Conservation (phyloP, 2,113 vertebrate species). For the Speoplatyrhinus poulsoni region DNA sequence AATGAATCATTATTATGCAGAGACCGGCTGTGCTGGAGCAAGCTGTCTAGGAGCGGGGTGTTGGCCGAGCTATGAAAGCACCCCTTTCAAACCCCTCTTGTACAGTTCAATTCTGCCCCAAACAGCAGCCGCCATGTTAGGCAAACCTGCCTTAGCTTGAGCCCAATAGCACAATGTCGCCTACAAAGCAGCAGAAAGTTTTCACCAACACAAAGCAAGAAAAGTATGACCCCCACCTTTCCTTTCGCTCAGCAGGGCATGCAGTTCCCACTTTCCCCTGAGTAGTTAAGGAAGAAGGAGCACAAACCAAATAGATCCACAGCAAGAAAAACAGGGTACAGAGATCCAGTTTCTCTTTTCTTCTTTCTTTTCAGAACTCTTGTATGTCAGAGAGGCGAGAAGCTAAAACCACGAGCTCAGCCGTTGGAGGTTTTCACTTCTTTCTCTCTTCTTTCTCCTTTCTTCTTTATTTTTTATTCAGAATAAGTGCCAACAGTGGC, state of each 20-base stretch:
- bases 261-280: conserved; percentile 61
- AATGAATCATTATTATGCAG: conserved; percentile 12
- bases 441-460: neutral
- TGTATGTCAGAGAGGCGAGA: conserved; percentile 68
- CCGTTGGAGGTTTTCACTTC: conserved; percentile 72
- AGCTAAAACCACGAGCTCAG: conserved; percentile 77
- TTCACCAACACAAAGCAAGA: conserved; percentile 60
- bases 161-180: conserved; percentile 26
- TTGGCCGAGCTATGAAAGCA: conserved; percentile 51
- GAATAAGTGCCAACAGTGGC: conserved; percentile 81
- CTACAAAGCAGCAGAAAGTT: conserved; percentile 53
- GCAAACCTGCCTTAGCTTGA: conserved; percentile 38
- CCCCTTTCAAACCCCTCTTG: neutral
- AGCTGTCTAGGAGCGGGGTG: conserved; percentile 61
- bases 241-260: conserved; percentile 63
- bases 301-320: conserved; percentile 53
- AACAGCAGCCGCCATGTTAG: conserved; percentile 69
- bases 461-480: conserved; percentile 2
- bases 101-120: conserved; percentile 35
- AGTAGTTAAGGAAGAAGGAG: conserved; percentile 52
- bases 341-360: conserved; percentile 56
- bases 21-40: conserved; percentile 29
- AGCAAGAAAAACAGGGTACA: conserved; percentile 64
- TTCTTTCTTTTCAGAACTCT: conserved; percentile 53
- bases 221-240: conserved; percentile 80